phyloP scores from a whole-genome alignment of 1,140 invertebrate species.

The Trachelipus rathkii region DNA sequence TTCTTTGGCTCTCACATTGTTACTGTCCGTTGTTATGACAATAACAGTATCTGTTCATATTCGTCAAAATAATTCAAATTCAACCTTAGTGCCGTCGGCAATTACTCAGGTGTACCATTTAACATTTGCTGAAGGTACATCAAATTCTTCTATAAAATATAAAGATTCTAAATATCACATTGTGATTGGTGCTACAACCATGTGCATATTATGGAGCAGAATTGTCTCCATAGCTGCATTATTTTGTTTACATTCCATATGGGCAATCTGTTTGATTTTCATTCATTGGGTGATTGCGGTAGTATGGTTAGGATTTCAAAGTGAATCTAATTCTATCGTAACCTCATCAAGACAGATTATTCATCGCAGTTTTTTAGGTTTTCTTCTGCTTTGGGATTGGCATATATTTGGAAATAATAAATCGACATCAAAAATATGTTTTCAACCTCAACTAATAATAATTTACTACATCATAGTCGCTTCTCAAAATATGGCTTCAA shows the following conservation, averaged over 20 bases:
- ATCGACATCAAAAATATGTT: conserved; percentile 33
- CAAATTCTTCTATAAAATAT: conserved; percentile 25
- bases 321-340: conserved; percentile 27
- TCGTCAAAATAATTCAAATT: conserved; percentile 29
- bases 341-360: conserved; percentile 27
- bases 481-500: conserved; percentile 34
- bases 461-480: conserved; percentile 37
- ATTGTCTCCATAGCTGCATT: conserved; percentile 35
- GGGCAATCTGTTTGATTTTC: conserved; percentile 31
- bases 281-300: conserved; percentile 36
- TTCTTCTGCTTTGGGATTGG: conserved; percentile 41
- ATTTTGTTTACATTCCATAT: conserved; percentile 31
- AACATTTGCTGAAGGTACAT: conserved; percentile 14
- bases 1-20: conserved; percentile 26
- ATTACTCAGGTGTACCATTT: conserved; percentile 34
- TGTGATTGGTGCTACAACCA: conserved; percentile 34
- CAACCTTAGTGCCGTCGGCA: conserved; percentile 37
- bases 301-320: conserved; percentile 38
- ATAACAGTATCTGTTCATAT: conserved; percentile 33
- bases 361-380: conserved; percentile 33
- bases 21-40: conserved; percentile 31
- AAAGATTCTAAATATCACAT: conserved; percentile 30
- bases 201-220: conserved; percentile 38
- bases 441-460: conserved; percentile 33
- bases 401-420: conserved; percentile 33